Conservation (phyloP, 2,888 invertebrate genomes). For the Spodoptera picta region DNA sequence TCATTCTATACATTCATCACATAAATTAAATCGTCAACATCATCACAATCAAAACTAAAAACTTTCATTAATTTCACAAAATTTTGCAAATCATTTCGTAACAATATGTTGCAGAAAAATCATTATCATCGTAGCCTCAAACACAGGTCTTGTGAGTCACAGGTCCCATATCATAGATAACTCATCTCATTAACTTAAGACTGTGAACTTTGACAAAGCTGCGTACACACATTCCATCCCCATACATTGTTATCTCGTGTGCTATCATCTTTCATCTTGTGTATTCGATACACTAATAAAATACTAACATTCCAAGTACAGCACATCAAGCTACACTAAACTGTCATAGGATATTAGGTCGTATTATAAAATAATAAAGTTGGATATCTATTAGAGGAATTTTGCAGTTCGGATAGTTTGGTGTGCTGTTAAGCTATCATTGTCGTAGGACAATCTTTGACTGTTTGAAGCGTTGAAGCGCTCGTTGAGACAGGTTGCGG, state of each 20-base stretch:
- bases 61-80: slow-evolving; percentile 32
- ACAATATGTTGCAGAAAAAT: slow-evolving; percentile 3
- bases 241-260: slow-evolving; percentile 34
- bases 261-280: slow-evolving; percentile 46
- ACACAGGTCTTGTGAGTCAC: no score
- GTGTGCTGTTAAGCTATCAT: slow-evolving; percentile 15
- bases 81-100: slow-evolving; percentile 14
- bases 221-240: slow-evolving; percentile 38
- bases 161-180: slow-evolving; percentile 14
- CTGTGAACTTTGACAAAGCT: slow-evolving; percentile 43
- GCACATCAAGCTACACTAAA: no score
- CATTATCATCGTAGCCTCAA: background rate
- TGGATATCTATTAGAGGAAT: no score
- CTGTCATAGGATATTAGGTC: no score
- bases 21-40: background rate
- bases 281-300: slow-evolving; percentile 31
- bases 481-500: slow-evolving; percentile 45
- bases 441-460: slow-evolving; percentile 46
- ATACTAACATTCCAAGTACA: slow-evolving; percentile 43
- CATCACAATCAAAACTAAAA: slow-evolving; percentile 7
- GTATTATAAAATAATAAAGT: no score
- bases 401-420: no score
- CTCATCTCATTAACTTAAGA: slow-evolving; percentile 29
- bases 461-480: slow-evolving; percentile 52
- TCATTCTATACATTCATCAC: background rate